phyloP scores from a whole-genome alignment of 2,888 invertebrate species.

The Hirtodrosophila trivittata region DNA sequence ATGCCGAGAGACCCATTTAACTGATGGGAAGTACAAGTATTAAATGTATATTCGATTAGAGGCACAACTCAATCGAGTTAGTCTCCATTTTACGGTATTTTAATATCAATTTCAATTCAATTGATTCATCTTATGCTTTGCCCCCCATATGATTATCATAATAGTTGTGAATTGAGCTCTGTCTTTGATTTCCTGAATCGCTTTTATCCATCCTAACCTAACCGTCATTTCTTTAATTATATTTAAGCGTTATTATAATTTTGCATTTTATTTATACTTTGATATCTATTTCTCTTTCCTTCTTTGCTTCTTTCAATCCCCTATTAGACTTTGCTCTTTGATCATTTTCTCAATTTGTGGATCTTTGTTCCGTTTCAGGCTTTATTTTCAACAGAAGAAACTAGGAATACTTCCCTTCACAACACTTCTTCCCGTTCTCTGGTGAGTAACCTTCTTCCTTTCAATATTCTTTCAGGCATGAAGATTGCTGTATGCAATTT shows the following conservation, averaged over 20 bases:
- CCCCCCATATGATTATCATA: conserved; percentile 39
- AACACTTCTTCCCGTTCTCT: too few relatives aligned
- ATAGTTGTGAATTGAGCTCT: conserved; percentile 42
- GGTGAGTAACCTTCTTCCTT: too few relatives aligned
- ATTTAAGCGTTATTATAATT: neutral
- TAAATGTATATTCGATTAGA: neutral
- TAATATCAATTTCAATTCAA: conserved; percentile 53
- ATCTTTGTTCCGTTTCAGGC: too few relatives aligned
- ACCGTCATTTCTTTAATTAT: neutral
- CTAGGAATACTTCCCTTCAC: too few relatives aligned
- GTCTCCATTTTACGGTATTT: conserved; percentile 7
- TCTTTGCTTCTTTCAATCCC: too few relatives aligned
- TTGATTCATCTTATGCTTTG: conserved; percentile 42
- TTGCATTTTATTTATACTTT: neutral
- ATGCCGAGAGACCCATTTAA: conserved; percentile 43
- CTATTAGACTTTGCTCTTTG: too few relatives aligned
- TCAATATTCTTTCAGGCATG: too few relatives aligned
- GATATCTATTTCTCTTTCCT: conserved; percentile 1
- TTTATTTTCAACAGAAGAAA: too few relatives aligned
- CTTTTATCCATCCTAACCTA: neutral
- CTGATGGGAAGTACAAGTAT: neutral
- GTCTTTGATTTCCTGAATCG: conserved; percentile 42
- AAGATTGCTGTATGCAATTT: too few relatives aligned
- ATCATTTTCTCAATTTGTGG: too few relatives aligned
- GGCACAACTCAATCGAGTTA: neutral